Evolutionary conservation across 2,888 invertebrate genomes (phyloP), one percentile per base, ranked within the genome.

Genomic region (Xestia c-nigrum): DNA sequence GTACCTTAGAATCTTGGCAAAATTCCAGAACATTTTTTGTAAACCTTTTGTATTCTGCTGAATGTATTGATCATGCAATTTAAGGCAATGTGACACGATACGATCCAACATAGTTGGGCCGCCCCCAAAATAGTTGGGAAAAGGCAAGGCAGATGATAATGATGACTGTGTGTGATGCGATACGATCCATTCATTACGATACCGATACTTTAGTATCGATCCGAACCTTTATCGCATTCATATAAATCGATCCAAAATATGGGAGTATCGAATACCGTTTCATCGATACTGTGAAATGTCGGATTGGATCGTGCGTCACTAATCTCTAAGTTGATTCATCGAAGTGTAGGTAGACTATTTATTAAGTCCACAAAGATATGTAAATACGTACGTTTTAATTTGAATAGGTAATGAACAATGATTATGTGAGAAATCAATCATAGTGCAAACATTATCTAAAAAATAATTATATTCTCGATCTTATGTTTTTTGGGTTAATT

Each of bases 341-440:
- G 76, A 59, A 70, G 86, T 87, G 88, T 89, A 83, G 89, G 89
- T 72, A 79, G 89, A 65, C 75, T 83, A 85, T 88, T 88, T 87
- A 86, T 88, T 88, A 88, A 85, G 83, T 88, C 85, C 76, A 84
- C 84, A 85, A 63, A 79, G 50, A 80, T 85, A 89, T 89, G 85
- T 78, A 76, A 90, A 87, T 89, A 69, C 75, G 79, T 74, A 76
- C 66, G 83, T 82, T 87, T 85, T 78, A 78, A 84, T 85, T 88
- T 87, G 87, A 87, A 74, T 87, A 69, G 72, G 46, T 83, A 86
- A 88, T 87, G 76, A 84, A 75, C 81, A 57, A 78, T 80, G 73
- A 84, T 86, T 88, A 81, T 78, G 83, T 81, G 83, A 80, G 80
- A 86, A 86, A 84, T 85, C 72, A 71, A 81, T 75, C 77, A 72